Conservation (phyloP, 2,888 invertebrate species). For the Resseliella maxima region DNA sequence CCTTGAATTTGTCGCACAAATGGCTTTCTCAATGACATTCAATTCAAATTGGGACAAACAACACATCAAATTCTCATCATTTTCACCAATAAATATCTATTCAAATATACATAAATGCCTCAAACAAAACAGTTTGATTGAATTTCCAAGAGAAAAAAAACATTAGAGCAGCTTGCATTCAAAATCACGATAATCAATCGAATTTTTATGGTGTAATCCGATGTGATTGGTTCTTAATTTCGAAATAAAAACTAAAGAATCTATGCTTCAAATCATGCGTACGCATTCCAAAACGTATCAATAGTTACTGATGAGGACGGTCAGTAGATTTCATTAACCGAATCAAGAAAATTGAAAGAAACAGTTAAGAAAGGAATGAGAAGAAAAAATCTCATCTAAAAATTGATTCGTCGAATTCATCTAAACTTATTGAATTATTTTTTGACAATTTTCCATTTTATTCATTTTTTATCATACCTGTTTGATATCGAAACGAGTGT, state of each 20-base stretch:
- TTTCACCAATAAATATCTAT: too few species aligned
- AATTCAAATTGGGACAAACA: neutral
- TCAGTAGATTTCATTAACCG: neutral
- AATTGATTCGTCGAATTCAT: constrained; percentile 19
- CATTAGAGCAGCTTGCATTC: neutral
- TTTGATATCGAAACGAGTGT: neutral
- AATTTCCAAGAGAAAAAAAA: neutral
- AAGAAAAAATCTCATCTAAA: neutral
- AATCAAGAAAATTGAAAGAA: neutral
- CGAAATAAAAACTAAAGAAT: neutral
- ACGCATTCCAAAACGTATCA: neutral
- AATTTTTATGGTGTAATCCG: neutral
- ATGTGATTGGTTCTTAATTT: neutral
- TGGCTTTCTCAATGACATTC: neutral
- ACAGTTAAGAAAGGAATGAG: neutral
- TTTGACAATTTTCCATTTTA: constrained; percentile 12
- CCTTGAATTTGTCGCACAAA: neutral
- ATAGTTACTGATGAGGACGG: neutral
- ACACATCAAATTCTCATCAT: neutral
- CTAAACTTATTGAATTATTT: neutral
- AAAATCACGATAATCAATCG: constrained; percentile 2
- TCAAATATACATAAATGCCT: too few species aligned
- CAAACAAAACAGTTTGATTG: too few species aligned
- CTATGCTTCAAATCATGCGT: neutral
- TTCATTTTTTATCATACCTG: neutral